These are phyloP conservation scores for Oasisia sp. DNA, from an alignment of 2,888 invertebrate species.

Conservation along the genomic window DNA sequence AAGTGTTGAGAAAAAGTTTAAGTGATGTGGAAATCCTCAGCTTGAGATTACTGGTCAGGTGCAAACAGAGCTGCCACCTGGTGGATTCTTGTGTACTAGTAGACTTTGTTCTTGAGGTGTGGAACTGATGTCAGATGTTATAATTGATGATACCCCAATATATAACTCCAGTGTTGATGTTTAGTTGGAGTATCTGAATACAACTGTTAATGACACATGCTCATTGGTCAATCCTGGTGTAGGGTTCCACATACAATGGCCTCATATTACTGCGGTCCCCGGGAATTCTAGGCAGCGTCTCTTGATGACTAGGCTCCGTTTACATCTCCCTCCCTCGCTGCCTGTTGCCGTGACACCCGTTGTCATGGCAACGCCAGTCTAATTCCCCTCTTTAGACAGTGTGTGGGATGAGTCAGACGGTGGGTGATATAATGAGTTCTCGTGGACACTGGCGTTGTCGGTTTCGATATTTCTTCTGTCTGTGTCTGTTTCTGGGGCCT, in stretches of 20 bases:
- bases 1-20: background rate
- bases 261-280: background rate
- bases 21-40: background rate
- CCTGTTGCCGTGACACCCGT: background rate
- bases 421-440: background rate
- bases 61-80: constrained; percentile 10
- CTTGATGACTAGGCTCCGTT: background rate
- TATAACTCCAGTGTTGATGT: background rate
- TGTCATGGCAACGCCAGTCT: background rate
- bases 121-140: background rate
- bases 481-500: background rate
- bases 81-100: background rate
- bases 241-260: background rate
- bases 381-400: constrained; percentile 8
- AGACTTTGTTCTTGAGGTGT: background rate
- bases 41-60: background rate
- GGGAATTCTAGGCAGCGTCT: background rate
- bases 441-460: background rate
- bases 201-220: background rate
- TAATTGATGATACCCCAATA: background rate
- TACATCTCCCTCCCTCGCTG: background rate
- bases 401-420: background rate
- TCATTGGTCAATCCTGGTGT: background rate
- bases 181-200: background rate
- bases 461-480: background rate